Conservation (phyloP, 2,113 vertebrate species). For the Marcusenius ussheri region DNA sequence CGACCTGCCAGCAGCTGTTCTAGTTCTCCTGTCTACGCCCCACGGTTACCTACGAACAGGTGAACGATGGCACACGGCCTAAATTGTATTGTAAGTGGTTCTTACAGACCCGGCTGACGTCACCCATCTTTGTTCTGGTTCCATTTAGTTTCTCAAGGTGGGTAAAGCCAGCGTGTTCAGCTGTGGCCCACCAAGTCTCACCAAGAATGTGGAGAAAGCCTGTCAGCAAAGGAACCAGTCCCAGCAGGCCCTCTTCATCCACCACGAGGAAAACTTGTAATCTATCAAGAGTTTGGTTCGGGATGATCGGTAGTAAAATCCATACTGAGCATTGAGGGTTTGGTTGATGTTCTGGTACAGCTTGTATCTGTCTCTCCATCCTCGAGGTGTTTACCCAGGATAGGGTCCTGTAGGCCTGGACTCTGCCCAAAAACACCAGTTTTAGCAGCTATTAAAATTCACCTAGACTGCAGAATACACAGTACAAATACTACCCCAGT, state of each 20-base stretch:
- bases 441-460: background rate
- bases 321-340: background rate
- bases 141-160: constrained; percentile 59
- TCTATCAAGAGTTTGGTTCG: background rate
- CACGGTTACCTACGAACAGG: background rate
- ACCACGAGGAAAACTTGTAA: constrained; percentile 96
- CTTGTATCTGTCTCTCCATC: background rate
- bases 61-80: background rate
- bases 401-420: background rate
- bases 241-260: constrained; percentile 79
- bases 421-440: background rate
- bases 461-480: background rate
- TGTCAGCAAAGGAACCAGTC: constrained; percentile 81
- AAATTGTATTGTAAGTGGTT: background rate
- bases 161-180: constrained; percentile 89
- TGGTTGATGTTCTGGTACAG: background rate
- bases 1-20: background rate
- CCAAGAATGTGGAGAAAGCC: constrained; percentile 87
- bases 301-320: background rate
- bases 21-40: background rate
- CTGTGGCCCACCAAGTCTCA: constrained; percentile 90
- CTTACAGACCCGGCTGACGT: background rate
- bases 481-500: background rate
- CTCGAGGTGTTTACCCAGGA: background rate
- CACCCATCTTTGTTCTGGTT: background rate